Conservation (phyloP, 2,797 vertebrate species). For the Rhynchotus rufescens region DNA sequence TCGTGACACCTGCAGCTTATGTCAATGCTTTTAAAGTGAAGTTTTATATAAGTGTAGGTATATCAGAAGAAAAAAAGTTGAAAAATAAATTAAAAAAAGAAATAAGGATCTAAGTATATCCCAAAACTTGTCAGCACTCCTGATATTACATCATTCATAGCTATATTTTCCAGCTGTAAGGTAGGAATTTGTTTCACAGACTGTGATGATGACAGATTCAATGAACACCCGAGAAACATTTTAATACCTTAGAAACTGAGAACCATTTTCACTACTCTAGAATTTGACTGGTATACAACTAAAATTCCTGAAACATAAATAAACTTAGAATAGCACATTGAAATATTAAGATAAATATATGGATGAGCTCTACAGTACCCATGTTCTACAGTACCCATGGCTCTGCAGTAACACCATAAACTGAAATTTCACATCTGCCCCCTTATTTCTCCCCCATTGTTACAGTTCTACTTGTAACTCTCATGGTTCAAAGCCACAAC, state of each 20-base stretch:
- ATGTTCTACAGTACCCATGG: neutral
- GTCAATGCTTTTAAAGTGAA: neutral
- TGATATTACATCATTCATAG: neutral
- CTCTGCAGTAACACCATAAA: neutral
- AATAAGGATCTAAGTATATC: neutral
- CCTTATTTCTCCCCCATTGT: neutral
- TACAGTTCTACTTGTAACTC: neutral
- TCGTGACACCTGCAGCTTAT: neutral
- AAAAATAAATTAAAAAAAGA: neutral
- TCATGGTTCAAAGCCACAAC: neutral
- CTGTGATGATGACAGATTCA: neutral
- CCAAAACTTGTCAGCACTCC: neutral
- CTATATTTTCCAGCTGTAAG: neutral
- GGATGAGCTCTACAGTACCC: neutral
- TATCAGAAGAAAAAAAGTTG: fast-evolving
- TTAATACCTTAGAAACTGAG: too few species aligned
- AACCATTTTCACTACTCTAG: too few species aligned
- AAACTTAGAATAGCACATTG: neutral
- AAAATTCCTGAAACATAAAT: neutral
- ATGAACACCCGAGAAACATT: neutral
- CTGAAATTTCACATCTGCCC: neutral
- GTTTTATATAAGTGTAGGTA: neutral
- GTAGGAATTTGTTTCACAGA: neutral
- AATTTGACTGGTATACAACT: neutral
- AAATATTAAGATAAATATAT: neutral